Conservation (phyloP, 2,797 vertebrate genomes). For the Hylomyscus alleni region DNA sequence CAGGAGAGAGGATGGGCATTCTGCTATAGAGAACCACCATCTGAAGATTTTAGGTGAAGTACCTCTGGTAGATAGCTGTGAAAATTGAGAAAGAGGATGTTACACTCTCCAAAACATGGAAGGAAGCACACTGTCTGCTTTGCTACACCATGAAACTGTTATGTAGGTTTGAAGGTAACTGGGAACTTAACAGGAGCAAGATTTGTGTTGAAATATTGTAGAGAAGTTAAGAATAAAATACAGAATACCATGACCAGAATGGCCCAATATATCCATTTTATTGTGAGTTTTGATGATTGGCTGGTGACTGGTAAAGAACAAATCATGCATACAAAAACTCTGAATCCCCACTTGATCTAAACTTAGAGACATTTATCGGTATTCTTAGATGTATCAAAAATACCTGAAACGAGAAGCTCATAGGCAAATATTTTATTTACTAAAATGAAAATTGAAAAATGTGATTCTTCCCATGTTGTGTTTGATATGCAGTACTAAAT, state of each 20-base stretch:
- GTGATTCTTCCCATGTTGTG: background rate
- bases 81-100: background rate
- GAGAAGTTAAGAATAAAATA: constrained; percentile 25
- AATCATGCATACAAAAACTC: background rate
- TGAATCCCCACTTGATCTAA: background rate
- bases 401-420: background rate
- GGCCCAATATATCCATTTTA: background rate
- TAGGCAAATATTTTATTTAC: background rate
- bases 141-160: background rate
- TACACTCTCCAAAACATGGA: background rate
- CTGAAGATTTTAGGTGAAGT: background rate
- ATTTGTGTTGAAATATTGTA: background rate
- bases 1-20: background rate
- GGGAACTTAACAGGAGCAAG: background rate
- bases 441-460: constrained; percentile 36
- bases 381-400: background rate
- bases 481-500: background rate
- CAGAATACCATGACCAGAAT: background rate
- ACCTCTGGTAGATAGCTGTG: background rate
- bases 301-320: background rate
- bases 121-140: background rate
- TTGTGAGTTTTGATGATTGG: constrained; percentile 35
- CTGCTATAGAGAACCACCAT: background rate
- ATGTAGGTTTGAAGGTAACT: background rate
- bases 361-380: background rate